A percentile compares a stretch with the other conserved stretches of the same genome.
phyloP scores from a whole-genome alignment of 2,888 invertebrate species.

The Leptura quadrifasciata region DNA sequence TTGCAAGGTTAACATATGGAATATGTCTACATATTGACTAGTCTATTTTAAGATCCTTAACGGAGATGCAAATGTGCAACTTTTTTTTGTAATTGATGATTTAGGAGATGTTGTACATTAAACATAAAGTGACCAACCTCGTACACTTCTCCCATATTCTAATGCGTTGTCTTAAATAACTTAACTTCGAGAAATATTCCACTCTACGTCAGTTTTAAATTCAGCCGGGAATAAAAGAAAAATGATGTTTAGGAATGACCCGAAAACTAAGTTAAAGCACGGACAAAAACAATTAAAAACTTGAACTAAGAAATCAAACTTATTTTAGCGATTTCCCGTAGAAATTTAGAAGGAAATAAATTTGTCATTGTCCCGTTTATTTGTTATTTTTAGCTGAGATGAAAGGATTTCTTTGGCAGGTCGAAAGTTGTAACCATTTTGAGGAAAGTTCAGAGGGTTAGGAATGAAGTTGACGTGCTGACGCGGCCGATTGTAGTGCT shows the following conservation, averaged over 20 bases:
- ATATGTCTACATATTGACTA: too few relatives aligned
- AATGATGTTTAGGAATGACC: not conserved
- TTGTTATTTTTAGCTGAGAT: conserved; percentile 48
- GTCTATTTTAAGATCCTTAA: too few relatives aligned
- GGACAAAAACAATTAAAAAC: conserved; percentile 47
- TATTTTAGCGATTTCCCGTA: conserved; percentile 43
- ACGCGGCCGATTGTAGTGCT: conserved; percentile 39
- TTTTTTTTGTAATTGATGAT: too few relatives aligned
- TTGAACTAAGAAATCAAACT: conserved; percentile 47
- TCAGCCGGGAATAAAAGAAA: not conserved
- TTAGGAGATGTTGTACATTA: too few relatives aligned
- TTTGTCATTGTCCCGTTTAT: conserved; percentile 52
- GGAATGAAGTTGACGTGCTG: conserved; percentile 49
- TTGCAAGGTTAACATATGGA: too few relatives aligned
- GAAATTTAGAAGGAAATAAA: conserved; percentile 46
- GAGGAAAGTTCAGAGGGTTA: conserved; percentile 48
- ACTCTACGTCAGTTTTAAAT: not conserved
- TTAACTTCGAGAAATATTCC: not conserved
- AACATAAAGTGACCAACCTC: too few relatives aligned
- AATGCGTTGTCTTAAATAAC: not conserved
- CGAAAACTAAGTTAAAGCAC: not conserved
- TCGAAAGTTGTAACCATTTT: conserved; percentile 46
- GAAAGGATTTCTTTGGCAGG: conserved; percentile 50
- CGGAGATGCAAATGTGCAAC: too few relatives aligned
- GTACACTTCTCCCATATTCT: not conserved